Conservation (phyloP, 1,140 invertebrate genomes). For the Psilanteris sp. region DNA sequence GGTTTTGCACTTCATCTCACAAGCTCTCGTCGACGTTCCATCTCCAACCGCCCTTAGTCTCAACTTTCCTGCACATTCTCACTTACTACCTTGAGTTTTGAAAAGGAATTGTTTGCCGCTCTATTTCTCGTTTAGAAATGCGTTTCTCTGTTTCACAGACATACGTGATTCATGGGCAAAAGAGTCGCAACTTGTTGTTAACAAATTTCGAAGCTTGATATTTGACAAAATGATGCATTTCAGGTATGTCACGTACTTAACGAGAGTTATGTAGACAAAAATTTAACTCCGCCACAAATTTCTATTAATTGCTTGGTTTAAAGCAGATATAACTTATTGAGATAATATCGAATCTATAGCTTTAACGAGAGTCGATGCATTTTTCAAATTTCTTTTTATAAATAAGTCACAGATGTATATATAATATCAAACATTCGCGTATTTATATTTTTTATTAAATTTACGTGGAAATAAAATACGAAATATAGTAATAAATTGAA, state of each 20-base stretch:
- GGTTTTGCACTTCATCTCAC: conserved; percentile 32
- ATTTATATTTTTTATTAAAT: too few species aligned
- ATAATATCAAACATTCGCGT: too few species aligned
- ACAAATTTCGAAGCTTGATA: conserved; percentile 21
- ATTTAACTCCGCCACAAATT: too few species aligned
- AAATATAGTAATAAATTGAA: too few species aligned
- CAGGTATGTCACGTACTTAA: conserved; percentile 19
- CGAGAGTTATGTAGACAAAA: too few species aligned
- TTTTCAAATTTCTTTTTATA: too few species aligned
- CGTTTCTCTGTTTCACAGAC: conserved; percentile 9
- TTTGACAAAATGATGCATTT: conserved; percentile 19
- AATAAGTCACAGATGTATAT: too few species aligned
- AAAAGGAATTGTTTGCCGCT: conserved; percentile 30
- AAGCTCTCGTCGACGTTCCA: conserved; percentile 6
- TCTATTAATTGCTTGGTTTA: too few species aligned
- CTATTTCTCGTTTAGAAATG: conserved; percentile 40
- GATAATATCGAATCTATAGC: too few species aligned
- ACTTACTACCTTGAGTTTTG: conserved; percentile 4
- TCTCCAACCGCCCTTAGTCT: conserved; percentile 26
- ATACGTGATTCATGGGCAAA: conserved; percentile 38
- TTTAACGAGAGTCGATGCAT: too few species aligned
- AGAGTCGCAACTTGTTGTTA: conserved; percentile 37
- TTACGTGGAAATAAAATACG: too few species aligned
- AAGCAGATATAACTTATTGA: too few species aligned
- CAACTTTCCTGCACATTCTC: conserved; percentile 12